Conservation (phyloP, 2,797 vertebrate genomes). For the Pithecia hirsuta region DNA sequence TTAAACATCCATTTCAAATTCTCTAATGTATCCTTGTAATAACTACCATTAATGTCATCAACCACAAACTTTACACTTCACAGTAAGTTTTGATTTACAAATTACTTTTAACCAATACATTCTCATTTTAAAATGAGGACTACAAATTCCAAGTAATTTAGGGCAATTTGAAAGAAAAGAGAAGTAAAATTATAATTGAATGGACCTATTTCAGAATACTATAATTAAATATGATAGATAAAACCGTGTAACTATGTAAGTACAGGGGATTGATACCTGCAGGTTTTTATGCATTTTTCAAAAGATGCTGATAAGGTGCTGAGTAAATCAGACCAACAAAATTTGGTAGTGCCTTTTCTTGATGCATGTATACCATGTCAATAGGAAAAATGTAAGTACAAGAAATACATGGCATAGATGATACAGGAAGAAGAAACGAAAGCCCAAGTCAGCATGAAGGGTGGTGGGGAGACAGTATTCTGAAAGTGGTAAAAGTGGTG, state of each 20-base stretch:
- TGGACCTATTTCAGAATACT: not conserved
- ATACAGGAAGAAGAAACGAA: not conserved
- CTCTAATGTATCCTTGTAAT: not conserved
- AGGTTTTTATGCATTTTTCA: not conserved
- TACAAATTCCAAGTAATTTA: not conserved
- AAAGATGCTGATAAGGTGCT: not conserved
- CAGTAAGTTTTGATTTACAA: not conserved
- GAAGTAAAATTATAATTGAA: not conserved
- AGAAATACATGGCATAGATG: not conserved
- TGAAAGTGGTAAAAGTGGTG: not conserved
- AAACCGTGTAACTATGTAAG: not conserved
- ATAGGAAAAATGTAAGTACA: not conserved
- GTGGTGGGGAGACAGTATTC: fast-evolving
- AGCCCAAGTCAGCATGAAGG: not conserved
- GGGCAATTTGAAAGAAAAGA: not conserved
- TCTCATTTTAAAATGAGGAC: not conserved
- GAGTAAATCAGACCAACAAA: not conserved
- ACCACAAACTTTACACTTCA: not conserved
- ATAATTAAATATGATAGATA: not conserved
- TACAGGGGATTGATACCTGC: not conserved
- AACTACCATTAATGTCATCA: not conserved
- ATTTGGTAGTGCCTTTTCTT: not conserved
- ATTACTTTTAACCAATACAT: not conserved
- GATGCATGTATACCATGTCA: not conserved
- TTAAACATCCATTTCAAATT: conserved; percentile 39